Conservation (phyloP, 1,140 invertebrate genomes). For the Capitella teleta region DNA sequence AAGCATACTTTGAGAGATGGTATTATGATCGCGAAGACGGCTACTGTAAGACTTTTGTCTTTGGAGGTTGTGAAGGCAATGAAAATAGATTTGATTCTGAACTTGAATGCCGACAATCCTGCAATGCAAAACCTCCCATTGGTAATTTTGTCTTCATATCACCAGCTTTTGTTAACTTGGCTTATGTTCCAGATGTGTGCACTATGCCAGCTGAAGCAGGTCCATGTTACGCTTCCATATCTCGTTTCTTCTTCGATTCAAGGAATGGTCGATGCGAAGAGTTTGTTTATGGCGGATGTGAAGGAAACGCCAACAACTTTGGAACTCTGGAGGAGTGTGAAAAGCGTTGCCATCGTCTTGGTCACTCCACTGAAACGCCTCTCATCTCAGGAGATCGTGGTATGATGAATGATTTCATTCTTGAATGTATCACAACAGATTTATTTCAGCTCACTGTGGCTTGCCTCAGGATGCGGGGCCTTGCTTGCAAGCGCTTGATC, state of each 20-base stretch:
- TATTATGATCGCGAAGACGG: conserved; percentile 73
- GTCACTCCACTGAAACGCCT: not conserved
- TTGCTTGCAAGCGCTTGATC: conserved; percentile 43
- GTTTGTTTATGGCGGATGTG: conserved; percentile 57
- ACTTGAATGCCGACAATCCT: not conserved
- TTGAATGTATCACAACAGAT: no score
- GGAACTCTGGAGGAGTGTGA: conserved; percentile 16
- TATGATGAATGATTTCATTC: no score
- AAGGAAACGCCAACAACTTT: conserved; percentile 60
- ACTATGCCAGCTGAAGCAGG: conserved; percentile 42
- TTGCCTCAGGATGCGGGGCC: conserved; percentile 65
- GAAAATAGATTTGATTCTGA: conserved; percentile 64
- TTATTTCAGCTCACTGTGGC: conserved; percentile 60
- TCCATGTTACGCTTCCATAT: conserved; percentile 49
- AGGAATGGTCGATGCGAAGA: conserved; percentile 45
- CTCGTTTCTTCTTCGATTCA: conserved; percentile 50
- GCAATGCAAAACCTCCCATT: not conserved
- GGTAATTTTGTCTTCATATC: not conserved
- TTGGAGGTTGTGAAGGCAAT: conserved; percentile 82
- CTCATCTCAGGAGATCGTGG: no score
- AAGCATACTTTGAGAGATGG: conserved; percentile 60
- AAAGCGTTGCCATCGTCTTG: no score
- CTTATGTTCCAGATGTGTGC: conserved; percentile 14
- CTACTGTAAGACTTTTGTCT: conserved; percentile 88
- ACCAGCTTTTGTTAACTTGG: not conserved